Percentiles rank a stretch among this genome's conserved stretches.
phyloP scores from a whole-genome alignment of 2,797 vertebrate genomes.

The Dendrocincla fuliginosa region DNA sequence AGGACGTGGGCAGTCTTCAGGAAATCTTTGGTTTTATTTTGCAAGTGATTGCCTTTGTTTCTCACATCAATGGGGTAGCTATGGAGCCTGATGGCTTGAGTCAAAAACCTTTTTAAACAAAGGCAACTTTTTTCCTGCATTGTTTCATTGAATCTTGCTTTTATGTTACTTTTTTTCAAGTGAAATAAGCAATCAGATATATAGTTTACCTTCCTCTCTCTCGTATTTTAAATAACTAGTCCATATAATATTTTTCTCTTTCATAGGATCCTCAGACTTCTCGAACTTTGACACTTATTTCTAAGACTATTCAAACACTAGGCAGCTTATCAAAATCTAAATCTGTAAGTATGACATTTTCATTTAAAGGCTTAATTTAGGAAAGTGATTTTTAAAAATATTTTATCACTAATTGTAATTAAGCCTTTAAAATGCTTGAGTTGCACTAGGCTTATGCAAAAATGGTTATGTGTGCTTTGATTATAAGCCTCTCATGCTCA shows the following conservation, averaged over 20 bases:
- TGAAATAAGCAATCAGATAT: not conserved
- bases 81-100: not conserved
- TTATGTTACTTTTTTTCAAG: not conserved
- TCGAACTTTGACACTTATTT: conserved; percentile 95
- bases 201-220: not conserved
- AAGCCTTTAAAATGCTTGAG: conserved; percentile 1
- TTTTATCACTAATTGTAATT: conserved; percentile 27
- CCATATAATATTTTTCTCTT: not conserved
- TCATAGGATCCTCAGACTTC: conserved; percentile 92
- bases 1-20: not conserved
- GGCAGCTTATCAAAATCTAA: conserved; percentile 98
- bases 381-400: not conserved
- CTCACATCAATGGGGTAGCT: not conserved
- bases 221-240: not conserved
- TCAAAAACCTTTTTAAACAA: not conserved
- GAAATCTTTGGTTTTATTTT: not conserved
- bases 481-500: conserved; percentile 8
- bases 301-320: conserved; percentile 97
- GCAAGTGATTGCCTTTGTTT: not conserved
- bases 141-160: not conserved
- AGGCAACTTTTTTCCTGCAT: not conserved
- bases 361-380: not conserved
- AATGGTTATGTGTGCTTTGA: not conserved
- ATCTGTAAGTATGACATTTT: conserved; percentile 84
- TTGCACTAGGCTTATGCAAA: not conserved